Evolutionary conservation across 2,113 vertebrate genomes (phyloP), one percentile per base, ranked within the genome.

Genomic region (Antechinus flavipes): DNA sequence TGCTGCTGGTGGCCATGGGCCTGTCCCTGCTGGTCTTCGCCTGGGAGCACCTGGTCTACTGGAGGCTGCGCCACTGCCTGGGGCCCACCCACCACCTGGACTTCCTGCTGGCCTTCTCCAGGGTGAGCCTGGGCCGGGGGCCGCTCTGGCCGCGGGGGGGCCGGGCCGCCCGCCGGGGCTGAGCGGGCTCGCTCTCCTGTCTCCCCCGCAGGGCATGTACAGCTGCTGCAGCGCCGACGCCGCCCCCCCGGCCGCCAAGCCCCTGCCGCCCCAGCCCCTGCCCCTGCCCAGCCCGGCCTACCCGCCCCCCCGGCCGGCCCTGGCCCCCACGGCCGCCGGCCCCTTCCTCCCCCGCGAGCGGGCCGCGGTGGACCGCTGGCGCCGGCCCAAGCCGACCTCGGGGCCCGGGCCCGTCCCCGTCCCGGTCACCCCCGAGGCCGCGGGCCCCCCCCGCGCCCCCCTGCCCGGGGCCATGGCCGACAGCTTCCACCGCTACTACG

Each of bases 201-300:
- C 30, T 23, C 49, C 89, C 42, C 50, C 54, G n/a, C 98, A 99
- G 99, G 99, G 99, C 94, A 99, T 99, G 99, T 99, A 99, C 97
- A 99, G 99, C 98, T 99, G 99, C 98, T 99, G 99, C 98, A 99
- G 99, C 94, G 99, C 99, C 19, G 99, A 99, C 96, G 99, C 99
- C 89, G 97, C 98, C 35, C 98, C 98, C 4, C 99, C 95, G 94
- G 99, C 97, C 0, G 99, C 98, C 98, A 99, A 97, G 98, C 99
- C 98, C 49, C 99, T 99, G 94, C 99, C 99, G 84, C 99, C 98
- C 95, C 99, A 97, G 25, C 98, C 98, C 53, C 98, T 99, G 35
- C 96, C 58, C 30, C 12, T 99, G 96, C 99, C 99, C 96, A 98
- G 99, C 58, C 58, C 58, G 0, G 58, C 58, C 10, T 68, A 68